phyloP scores from a whole-genome alignment of 2,113 vertebrate species.

The Eptesicus fuscus region DNA sequence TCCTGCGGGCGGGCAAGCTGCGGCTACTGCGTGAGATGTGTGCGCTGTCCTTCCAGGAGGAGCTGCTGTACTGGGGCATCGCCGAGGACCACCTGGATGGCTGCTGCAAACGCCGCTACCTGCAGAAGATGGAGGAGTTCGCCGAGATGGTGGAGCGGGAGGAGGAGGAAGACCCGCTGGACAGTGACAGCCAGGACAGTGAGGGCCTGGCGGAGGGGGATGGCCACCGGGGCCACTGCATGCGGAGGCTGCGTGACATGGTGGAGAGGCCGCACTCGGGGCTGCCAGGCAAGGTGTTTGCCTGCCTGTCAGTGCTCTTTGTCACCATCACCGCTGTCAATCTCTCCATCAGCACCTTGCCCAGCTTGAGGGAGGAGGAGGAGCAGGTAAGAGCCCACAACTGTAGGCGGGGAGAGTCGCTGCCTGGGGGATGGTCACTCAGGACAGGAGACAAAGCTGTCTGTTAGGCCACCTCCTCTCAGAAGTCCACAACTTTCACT shows the following conservation, averaged over 20 bases:
- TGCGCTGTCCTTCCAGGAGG: constrained; percentile 95
- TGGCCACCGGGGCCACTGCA: constrained; percentile 86
- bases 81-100: constrained; percentile 94
- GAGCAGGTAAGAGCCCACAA: constrained; percentile 88
- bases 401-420: rapidly evolving
- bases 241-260: constrained; percentile 95
- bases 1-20: constrained; percentile 94
- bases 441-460: too few relatives aligned
- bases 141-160: constrained; percentile 91
- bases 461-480: background rate
- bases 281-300: constrained; percentile 97
- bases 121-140: constrained; percentile 95
- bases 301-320: constrained; percentile 96
- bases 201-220: constrained; percentile 75
- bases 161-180: constrained; percentile 82
- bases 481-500: background rate
- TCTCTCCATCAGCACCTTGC: constrained; percentile 98
- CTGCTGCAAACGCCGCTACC: constrained; percentile 93
- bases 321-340: constrained; percentile 98
- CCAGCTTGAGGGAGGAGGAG: constrained; percentile 94
- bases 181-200: constrained; percentile 81
- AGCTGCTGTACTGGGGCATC: constrained; percentile 98
- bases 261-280: constrained; percentile 98
- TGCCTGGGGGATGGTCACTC: background rate
- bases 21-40: constrained; percentile 95